These are phyloP conservation scores for Rhinolophus sinicus DNA, from an alignment of 2,113 vertebrate species.

Conservation along the genomic window DNA sequence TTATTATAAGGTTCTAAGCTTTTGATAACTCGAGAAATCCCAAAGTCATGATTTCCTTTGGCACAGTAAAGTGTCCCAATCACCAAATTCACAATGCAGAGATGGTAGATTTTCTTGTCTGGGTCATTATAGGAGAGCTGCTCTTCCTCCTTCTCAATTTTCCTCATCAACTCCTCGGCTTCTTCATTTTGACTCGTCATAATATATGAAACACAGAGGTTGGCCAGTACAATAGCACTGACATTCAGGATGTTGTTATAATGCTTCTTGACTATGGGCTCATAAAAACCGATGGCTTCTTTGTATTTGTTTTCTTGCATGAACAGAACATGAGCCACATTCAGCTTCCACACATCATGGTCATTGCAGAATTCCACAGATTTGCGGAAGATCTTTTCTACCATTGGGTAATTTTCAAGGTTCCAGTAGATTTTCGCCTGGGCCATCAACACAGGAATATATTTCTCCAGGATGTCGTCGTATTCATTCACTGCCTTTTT, in stretches of 20 bases:
- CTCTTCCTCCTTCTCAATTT: slow-evolving; percentile 97
- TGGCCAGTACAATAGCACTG: slow-evolving; percentile 96
- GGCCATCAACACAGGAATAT: slow-evolving; percentile 95
- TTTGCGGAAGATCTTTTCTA: slow-evolving; percentile 97
- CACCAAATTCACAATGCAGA: slow-evolving; percentile 98
- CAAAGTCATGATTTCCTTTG: slow-evolving; percentile 98
- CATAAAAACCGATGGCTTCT: slow-evolving; percentile 96
- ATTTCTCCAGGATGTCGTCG: slow-evolving; percentile 93
- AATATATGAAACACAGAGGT: slow-evolving; percentile 97
- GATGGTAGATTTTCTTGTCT: slow-evolving; percentile 95
- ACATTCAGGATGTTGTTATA: slow-evolving; percentile 94
- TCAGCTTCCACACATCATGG: slow-evolving; percentile 96
- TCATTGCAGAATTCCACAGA: slow-evolving; percentile 96
- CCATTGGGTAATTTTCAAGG: slow-evolving; percentile 94
- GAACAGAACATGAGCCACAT: slow-evolving; percentile 97
- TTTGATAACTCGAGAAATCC: slow-evolving; percentile 97
- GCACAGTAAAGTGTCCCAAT: slow-evolving; percentile 98
- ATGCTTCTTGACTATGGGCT: slow-evolving; percentile 97
- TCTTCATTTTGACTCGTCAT: slow-evolving; percentile 97
- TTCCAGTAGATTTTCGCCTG: slow-evolving; percentile 99
- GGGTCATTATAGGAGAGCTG: slow-evolving; percentile 94
- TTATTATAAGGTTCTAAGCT: slow-evolving; percentile 97
- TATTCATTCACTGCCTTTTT: slow-evolving; percentile 92
- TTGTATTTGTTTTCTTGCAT: slow-evolving; percentile 98
- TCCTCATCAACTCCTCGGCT: slow-evolving; percentile 97